Conservation (phyloP, 2,888 invertebrate genomes). For the Cremastinae sp. region DNA sequence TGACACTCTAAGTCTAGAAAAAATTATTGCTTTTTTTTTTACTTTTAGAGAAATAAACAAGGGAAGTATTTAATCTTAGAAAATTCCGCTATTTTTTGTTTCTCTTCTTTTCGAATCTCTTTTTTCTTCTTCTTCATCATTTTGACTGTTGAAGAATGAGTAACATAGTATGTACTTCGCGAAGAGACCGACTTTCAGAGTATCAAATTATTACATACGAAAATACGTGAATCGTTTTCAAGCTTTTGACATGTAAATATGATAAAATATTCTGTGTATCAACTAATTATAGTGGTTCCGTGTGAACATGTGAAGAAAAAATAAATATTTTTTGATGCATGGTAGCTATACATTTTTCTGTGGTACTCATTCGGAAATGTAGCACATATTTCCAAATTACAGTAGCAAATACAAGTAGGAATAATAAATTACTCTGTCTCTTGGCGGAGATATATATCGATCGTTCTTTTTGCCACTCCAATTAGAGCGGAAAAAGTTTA, state of each 20-base stretch:
- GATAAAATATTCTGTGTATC: slow-evolving; percentile 22
- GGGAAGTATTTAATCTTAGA: no score
- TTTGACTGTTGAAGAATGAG: no score
- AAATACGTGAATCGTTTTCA: slow-evolving; percentile 18
- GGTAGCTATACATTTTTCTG: no score
- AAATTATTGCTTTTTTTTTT: no score
- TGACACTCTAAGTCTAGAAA: no score
- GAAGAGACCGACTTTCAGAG: slow-evolving; percentile 18
- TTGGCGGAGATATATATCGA: slow-evolving; percentile 9
- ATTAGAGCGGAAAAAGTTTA: slow-evolving; percentile 50
- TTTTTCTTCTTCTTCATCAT: no score
- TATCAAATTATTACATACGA: slow-evolving; percentile 2
- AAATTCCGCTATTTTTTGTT: no score
- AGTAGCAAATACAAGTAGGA: slow-evolving; percentile 2
- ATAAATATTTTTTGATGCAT: slow-evolving; percentile 11
- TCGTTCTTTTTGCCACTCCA: slow-evolving; percentile 25
- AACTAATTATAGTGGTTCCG: slow-evolving; percentile 21
- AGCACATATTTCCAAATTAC: slow-evolving; percentile 24
- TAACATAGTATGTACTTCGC: no score
- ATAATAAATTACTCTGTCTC: slow-evolving; percentile 33
- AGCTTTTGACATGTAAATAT: slow-evolving; percentile 26
- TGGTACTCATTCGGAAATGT: no score
- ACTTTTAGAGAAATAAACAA: no score
- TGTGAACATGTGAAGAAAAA: slow-evolving; percentile 15
- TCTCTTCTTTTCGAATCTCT: no score